These are phyloP conservation scores for Agrochola macilenta DNA, from an alignment of 2,888 invertebrate species.

Conservation along the genomic window DNA sequence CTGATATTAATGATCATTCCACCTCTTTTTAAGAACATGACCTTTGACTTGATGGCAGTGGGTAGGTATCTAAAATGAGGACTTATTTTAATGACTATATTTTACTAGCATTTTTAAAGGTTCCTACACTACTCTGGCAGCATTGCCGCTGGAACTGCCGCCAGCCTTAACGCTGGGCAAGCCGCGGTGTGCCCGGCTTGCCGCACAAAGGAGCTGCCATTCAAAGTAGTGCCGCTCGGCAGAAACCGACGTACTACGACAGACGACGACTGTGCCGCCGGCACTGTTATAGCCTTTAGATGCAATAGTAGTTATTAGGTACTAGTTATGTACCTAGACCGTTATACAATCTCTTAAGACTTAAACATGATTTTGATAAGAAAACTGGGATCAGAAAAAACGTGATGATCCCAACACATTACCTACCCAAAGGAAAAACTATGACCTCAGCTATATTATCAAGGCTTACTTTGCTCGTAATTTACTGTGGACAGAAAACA, in stretches of 20 bases:
- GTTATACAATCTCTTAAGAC: background rate
- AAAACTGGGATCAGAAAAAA: background rate
- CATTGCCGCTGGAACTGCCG: no score
- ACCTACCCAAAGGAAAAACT: background rate
- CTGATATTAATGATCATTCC: background rate
- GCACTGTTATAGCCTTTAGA: no score
- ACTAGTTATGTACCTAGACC: background rate
- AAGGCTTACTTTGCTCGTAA: background rate
- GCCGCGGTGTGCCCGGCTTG: no score
- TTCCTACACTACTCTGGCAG: no score
- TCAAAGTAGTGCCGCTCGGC: no score
- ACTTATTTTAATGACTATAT: background rate
- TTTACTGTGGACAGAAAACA: slow-evolving; percentile 5
- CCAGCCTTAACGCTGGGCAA: no score
- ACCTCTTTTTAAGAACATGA: background rate
- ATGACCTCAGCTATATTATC: background rate
- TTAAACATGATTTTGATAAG: background rate
- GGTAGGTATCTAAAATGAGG: no score
- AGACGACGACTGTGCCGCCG: no score
- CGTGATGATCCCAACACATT: background rate
- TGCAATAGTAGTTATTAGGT: background rate
- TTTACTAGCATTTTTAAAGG: background rate
- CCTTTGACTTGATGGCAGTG: no score
- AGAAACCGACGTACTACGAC: no score
- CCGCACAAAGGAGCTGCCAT: no score